Percentiles rank a stretch among this genome's conserved stretches.
Conservation (phyloP, 2,888 invertebrate genomes). For the Drosophila mettleri region DNA sequence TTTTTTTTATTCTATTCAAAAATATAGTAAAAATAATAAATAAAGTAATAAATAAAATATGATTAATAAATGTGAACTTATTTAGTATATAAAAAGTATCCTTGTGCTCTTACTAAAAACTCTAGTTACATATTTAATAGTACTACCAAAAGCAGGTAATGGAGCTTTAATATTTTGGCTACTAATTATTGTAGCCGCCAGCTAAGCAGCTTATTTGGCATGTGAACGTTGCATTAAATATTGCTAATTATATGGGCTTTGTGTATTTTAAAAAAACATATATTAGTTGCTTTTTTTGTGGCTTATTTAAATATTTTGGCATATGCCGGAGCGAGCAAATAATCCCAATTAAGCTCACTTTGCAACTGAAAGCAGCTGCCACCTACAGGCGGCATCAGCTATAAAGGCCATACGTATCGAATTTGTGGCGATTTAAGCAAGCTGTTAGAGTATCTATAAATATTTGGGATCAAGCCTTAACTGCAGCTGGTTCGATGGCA, state of each 20-base stretch:
- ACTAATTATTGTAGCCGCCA: conserved; percentile 18
- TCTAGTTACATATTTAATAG: neutral
- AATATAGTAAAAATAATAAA: too few relatives aligned
- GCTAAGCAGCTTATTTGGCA: conserved; percentile 47
- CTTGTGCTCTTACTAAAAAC: neutral
- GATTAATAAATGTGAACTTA: too few relatives aligned
- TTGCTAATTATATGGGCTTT: neutral
- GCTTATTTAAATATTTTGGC: conserved; percentile 41
- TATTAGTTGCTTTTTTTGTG: conserved; percentile 23
- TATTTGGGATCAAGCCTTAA: conserved; percentile 36
- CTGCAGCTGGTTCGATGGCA: conserved; percentile 23
- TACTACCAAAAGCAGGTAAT: neutral
- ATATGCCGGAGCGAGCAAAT: conserved; percentile 58
- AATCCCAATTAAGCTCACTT: conserved; percentile 69
- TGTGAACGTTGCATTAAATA: conserved; percentile 8
- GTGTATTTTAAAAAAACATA: conserved; percentile 8
- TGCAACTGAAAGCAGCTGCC: conserved; percentile 55
- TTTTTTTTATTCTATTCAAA: too few relatives aligned
- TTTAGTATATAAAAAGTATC: too few relatives aligned
- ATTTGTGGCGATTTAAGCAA: conserved; percentile 20
- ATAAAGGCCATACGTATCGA: conserved; percentile 1
- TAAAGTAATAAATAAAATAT: too few relatives aligned
- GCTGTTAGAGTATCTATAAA: conserved; percentile 7
- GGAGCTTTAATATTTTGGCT: conserved; percentile 1
- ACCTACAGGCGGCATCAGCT: neutral